Conservation (phyloP, 1,140 invertebrate genomes). For the Sitobion miscanthi region DNA sequence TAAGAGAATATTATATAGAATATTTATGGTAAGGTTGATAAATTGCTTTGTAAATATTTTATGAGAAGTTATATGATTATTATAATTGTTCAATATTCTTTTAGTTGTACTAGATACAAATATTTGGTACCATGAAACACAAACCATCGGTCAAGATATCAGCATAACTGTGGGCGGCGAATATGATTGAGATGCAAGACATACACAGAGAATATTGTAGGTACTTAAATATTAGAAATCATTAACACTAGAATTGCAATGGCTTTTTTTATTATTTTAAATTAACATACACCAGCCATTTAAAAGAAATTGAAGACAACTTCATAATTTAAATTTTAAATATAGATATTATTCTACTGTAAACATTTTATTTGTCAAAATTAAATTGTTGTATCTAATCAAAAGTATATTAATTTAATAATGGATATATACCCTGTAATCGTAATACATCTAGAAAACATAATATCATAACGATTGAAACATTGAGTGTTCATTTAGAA, state of each 20-base stretch:
- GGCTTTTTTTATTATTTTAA: constrained; percentile 19
- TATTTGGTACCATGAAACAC: constrained; percentile 92
- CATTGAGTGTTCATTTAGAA: background rate
- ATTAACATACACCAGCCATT: constrained; percentile 3
- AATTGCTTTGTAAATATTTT: background rate
- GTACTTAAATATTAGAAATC: constrained; percentile 21
- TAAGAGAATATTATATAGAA: background rate
- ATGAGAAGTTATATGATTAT: background rate
- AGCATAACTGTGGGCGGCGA: constrained; percentile 96
- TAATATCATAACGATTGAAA: background rate
- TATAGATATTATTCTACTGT: background rate
- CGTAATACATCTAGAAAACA: background rate
- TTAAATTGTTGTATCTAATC: background rate
- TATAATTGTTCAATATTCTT: background rate
- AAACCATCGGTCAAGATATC: constrained; percentile 82
- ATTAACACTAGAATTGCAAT: background rate
- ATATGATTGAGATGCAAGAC: constrained; percentile 74
- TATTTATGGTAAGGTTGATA: background rate
- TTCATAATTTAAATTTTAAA: background rate
- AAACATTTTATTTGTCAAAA: background rate
- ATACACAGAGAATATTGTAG: background rate
- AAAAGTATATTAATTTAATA: background rate
- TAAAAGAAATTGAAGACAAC: background rate
- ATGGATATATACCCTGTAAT: constrained; percentile 7
- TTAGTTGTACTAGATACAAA: constrained; percentile 91